Conservation (phyloP, 1,140 invertebrate genomes). For the Campoletis sonorensis region DNA sequence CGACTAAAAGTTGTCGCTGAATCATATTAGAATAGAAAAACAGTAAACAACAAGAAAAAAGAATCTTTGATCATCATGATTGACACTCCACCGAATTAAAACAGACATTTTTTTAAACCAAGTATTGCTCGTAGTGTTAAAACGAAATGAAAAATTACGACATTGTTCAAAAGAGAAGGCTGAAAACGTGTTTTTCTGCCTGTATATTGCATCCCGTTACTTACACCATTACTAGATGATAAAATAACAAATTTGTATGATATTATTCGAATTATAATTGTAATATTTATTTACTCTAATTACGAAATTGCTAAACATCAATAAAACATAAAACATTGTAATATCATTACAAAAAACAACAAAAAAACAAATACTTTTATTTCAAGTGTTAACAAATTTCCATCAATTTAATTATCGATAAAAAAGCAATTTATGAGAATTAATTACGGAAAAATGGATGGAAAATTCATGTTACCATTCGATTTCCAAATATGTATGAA, state of each 20-base stretch:
- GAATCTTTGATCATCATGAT: neutral
- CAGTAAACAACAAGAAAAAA: neutral
- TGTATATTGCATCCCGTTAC: constrained; percentile 48
- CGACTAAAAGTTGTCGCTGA: neutral
- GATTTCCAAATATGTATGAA: neutral
- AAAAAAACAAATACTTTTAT: too few relatives aligned
- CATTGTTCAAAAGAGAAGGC: constrained; percentile 21
- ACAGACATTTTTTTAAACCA: neutral
- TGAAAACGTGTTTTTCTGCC: constrained; percentile 46
- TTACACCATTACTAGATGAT: constrained; percentile 43
- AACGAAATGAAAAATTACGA: neutral
- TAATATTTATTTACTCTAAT: constrained; percentile 55
- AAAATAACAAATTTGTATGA: constrained; percentile 51
- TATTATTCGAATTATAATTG: constrained; percentile 45
- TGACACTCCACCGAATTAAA: constrained; percentile 14
- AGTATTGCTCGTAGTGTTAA: neutral
- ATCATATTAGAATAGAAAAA: neutral
- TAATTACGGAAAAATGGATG: too few relatives aligned
- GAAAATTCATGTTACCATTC: too few relatives aligned
- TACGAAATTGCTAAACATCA: constrained; percentile 46
- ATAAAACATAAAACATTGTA: constrained; percentile 47
- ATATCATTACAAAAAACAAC: constrained; percentile 22
- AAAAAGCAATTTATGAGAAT: too few relatives aligned
- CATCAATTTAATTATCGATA: too few relatives aligned
- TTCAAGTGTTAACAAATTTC: too few relatives aligned